These are phyloP conservation scores for Drosophila vallismaia DNA, from an alignment of 2,888 invertebrate species.

Conservation along the genomic window DNA sequence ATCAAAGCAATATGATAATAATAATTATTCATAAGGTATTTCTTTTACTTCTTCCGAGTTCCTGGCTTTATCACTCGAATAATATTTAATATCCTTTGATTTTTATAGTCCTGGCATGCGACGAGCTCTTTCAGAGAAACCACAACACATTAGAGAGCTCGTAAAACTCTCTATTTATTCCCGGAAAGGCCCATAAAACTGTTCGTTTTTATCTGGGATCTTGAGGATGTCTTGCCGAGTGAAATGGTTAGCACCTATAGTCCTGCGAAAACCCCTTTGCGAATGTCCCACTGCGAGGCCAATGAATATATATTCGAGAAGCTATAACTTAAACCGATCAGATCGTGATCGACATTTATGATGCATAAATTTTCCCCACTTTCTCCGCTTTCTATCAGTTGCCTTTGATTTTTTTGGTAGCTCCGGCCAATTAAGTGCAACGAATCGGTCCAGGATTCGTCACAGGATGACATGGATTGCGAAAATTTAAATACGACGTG, in stretches of 20 bases:
- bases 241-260: slow-evolving; percentile 25
- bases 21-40: background rate
- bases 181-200: background rate
- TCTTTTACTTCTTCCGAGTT: background rate
- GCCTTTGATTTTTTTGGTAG: slow-evolving; percentile 14
- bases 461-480: slow-evolving; percentile 61
- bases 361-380: slow-evolving; percentile 67
- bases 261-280: slow-evolving; percentile 21
- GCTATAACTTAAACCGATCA: background rate
- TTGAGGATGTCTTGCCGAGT: slow-evolving; percentile 6
- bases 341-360: slow-evolving; percentile 73
- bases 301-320: background rate
- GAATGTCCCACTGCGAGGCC: background rate
- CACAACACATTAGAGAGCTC: slow-evolving; percentile 29
- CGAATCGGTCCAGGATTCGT: slow-evolving; percentile 67
- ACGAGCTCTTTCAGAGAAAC: slow-evolving; percentile 2
- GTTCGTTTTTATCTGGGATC: background rate
- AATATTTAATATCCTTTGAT: background rate
- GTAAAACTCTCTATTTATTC: background rate
- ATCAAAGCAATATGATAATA: background rate
- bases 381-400: slow-evolving; percentile 49
- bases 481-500: slow-evolving; percentile 67
- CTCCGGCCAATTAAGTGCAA: slow-evolving; percentile 71
- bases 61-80: background rate
- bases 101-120: slow-evolving; percentile 9